phyloP scores from a whole-genome alignment of 53 echinoderm and acorn worm species.

The Henricia sp. region DNA sequence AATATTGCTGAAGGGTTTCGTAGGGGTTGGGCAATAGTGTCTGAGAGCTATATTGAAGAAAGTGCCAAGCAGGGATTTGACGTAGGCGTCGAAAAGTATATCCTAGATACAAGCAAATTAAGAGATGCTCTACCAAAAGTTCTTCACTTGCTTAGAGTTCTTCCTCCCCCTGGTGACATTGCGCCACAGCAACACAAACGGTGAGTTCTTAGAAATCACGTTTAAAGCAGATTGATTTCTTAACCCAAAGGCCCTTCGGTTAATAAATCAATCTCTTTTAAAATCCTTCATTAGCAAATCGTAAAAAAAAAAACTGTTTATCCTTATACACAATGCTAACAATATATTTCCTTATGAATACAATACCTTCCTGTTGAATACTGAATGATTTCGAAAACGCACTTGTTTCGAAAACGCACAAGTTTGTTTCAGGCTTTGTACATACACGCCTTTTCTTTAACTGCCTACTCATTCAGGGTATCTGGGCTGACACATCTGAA shows the following conservation, averaged over 20 bases:
- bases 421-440: not conserved
- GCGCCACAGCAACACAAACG: not conserved
- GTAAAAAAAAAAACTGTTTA: not conserved
- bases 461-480: not conserved
- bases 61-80: not conserved
- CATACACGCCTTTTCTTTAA: not conserved
- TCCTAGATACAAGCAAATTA: not conserved
- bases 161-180: constrained; percentile 9
- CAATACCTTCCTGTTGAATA: not conserved
- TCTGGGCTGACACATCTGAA: not conserved
- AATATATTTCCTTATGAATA: not conserved
- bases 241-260: too few relatives aligned
- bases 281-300: too few relatives aligned
- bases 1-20: constrained; percentile 20
- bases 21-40: constrained; percentile 10
- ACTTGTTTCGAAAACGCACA: not conserved
- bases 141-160: not conserved
- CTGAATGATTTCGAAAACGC: not conserved
- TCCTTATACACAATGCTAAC: not conserved
- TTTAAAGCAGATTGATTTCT: not conserved
- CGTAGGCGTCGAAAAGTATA: not conserved
- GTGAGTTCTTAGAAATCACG: not conserved
- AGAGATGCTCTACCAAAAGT: not conserved
- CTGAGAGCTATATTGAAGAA: not conserved
- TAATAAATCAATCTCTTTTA: not conserved